Conservation (phyloP, 2,113 vertebrate species). For the Theristicus caerulescens region DNA sequence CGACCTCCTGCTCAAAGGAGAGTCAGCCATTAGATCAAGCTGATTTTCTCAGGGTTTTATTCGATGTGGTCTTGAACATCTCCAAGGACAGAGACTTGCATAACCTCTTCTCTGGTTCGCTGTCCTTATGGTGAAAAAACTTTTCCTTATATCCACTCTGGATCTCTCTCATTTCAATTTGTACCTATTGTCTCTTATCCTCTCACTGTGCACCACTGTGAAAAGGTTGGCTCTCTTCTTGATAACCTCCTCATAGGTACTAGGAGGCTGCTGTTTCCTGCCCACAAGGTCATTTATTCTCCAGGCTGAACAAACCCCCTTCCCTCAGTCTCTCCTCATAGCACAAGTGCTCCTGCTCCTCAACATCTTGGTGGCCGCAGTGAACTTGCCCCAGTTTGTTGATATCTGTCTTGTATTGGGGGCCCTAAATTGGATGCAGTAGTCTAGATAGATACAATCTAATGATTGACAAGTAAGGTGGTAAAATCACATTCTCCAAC, state of each 20-base stretch:
- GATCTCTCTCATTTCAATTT: not conserved
- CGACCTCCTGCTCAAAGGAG: not conserved
- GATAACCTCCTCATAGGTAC: not conserved
- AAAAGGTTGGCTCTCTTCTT: not conserved
- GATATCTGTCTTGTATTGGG: not conserved
- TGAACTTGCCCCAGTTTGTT: not conserved
- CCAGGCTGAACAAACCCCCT: not conserved
- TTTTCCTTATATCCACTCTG: not conserved
- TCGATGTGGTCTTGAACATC: not conserved
- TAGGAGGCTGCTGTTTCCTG: not conserved
- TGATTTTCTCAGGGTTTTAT: not conserved
- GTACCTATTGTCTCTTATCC: not conserved
- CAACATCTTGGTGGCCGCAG: not conserved
- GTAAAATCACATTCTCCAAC: not conserved
- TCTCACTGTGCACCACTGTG: not conserved
- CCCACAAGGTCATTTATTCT: not conserved
- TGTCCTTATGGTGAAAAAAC: not conserved
- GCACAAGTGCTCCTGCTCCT: not conserved
- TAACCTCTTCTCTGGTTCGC: not conserved
- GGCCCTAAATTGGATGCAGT: not conserved
- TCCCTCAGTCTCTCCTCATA: not conserved
- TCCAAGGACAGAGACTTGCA: not conserved
- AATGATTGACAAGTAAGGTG: not conserved
- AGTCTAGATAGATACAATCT: not conserved
- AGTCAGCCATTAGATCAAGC: not conserved